A percentile compares a stretch with the other conserved stretches of the same genome.
phyloP scores from a whole-genome alignment of 1,140 invertebrate genomes.

The Drosophila biarmipes region DNA sequence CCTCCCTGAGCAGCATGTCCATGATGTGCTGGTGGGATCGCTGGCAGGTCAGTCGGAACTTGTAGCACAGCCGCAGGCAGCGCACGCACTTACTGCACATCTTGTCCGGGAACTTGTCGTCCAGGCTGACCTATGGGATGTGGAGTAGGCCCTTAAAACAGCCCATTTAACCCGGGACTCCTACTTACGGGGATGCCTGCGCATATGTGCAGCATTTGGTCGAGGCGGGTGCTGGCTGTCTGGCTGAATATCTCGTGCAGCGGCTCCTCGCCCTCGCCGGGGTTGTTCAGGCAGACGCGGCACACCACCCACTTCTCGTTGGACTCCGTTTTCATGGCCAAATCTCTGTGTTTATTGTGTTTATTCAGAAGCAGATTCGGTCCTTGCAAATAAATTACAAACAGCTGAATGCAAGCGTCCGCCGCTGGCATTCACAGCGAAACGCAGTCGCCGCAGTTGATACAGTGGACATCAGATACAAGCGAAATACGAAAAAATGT shows the following conservation, averaged over 20 bases:
- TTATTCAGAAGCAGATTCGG: constrained; percentile 4
- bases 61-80: constrained; percentile 56
- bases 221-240: constrained; percentile 83
- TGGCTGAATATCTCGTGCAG: constrained; percentile 87
- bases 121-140: constrained; percentile 52
- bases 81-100: constrained; percentile 70
- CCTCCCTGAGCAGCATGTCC: constrained; percentile 56
- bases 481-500: no score
- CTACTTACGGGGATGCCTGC: constrained; percentile 64
- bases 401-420: constrained; percentile 43
- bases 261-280: constrained; percentile 75
- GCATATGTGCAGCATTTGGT: constrained; percentile 85
- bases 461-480: not conserved
- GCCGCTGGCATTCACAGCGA: constrained; percentile 17
- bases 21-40: constrained; percentile 68
- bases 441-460: not conserved
- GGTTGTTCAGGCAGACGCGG: constrained; percentile 85
- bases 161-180: no score
- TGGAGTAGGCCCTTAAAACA: not conserved
- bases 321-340: constrained; percentile 61
- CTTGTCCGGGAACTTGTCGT: constrained; percentile 72
- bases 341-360: constrained; percentile 11
- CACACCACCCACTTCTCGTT: constrained; percentile 86
- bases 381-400: constrained; percentile 4
- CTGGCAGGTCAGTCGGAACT: constrained; percentile 70